Base-by-base conservation (phyloP, 2,797 vertebrate species). In the Megalops cyprinoides region DNA sequence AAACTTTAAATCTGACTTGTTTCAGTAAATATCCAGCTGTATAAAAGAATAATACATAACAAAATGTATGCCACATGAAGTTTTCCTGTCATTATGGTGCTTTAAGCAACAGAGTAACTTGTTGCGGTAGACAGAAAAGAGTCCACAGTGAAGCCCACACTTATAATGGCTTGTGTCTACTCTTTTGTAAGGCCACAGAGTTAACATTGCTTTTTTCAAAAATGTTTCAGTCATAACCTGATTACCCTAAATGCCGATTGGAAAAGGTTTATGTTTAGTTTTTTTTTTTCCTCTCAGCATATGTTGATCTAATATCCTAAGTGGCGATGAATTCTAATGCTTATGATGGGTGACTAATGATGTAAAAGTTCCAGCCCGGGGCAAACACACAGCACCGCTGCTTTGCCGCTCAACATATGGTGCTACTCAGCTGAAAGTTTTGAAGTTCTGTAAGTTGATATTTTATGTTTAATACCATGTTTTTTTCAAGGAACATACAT, bases 311-410 rank as follows among this genome's bases (percentile, higher is more conserved):
- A 53, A 28, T 31, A 31, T 34, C 20, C 48, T 14, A 12, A 39
- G 23, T 14, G n/a, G 42, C 37, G 51, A 60, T 77, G 23, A 60
- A 76, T 44, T 51, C 34, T 7, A 49, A 67, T 69, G 53, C 56
- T 82, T 56, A 58, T 73, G 37, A 76, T 79, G 56, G 80, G 67
- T 77, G 51, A 78, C n/a, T 62, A 80, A 53, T 79, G 78, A 78
- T 42, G 44, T 20, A 46, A 37, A 46, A 14, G 48, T 39, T 62
- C 39, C 5, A 85, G 80, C 69, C 85, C 42, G 82, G 86, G 75
- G 82, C 58, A 67, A 78, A 74, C 4, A 18, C 23, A 79, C 81
- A 18, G n/a, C 56, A 56, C 71, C 79, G 71, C 23, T 48, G 48
- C 51, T 79, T 39, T 65, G 62, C 56, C 39, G 60, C 23, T n/a